Evolutionary conservation across 2,113 vertebrate species (phyloP), one percentile per base, ranked within the genome.

Genomic region (Melanerpes formicivorus): DNA sequence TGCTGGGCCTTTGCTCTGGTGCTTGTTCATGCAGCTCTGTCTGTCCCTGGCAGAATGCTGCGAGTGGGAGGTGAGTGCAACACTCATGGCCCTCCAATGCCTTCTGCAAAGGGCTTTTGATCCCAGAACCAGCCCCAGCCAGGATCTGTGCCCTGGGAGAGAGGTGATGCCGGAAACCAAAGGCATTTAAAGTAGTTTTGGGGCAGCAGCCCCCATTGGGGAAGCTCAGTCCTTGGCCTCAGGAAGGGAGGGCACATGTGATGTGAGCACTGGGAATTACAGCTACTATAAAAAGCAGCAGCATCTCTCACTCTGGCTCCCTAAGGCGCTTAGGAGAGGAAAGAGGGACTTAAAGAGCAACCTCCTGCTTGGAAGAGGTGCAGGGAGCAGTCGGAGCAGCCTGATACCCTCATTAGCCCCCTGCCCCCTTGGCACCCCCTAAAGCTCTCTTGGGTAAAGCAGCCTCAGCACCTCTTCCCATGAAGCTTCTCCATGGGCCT

Each of bases 321-420:
- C 71, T 96, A 95, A 97, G 83, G 91, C 8, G 95, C 83, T 96
- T 96, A 95, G 52, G 56, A 37, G 55, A 94, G 92, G 83, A 95
- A 95, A 92, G 77, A 86, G n/a, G 79, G 59, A 66, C 87, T 94
- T 96, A 91, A 83, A 90, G 63, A 91, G 84, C 87, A 95, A 48
- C 52, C 21, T 89, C 26, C 46, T 71, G 73, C 46, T 32, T 56
- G n/a, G 17, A 66, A 56, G 63, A 52, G 50, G 11, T 37, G 46
- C 81, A 71, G 56, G 18, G 30, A 65, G 71, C 48, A 85, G 64
- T 15, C 0, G 0, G 40, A 87, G 42, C 22, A 90, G 62, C 40
- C 18, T 2, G 4, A 29, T 44, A 84, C 21, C 17, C 7, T 80
- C 72, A 48, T 50, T 63, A 76, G 32, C 32, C 11, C 3, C 26